phyloP scores from a whole-genome alignment of 2,113 vertebrate genomes.

The Phaethon lepturus region DNA sequence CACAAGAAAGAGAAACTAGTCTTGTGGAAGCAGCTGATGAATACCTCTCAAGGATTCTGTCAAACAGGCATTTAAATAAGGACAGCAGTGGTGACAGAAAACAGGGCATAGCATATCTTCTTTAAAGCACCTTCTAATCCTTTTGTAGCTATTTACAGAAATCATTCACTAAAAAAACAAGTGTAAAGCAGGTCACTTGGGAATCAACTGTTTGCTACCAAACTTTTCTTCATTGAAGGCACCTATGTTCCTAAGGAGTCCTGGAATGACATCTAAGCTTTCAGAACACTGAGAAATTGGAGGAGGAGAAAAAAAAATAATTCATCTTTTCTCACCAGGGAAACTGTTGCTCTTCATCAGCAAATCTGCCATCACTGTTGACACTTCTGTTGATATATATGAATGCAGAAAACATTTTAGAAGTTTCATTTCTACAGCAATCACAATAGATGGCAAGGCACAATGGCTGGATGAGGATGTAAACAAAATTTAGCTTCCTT shows the following conservation, averaged over 20 bases:
- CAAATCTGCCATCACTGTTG: slow-evolving; percentile 14
- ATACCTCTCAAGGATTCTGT: not conserved
- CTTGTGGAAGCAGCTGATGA: not conserved
- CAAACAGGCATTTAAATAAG: not conserved
- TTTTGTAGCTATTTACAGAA: not conserved
- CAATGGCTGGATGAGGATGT: not conserved
- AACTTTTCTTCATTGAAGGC: not conserved
- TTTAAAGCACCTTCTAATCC: not conserved
- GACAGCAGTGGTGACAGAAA: not conserved
- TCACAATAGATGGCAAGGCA: slow-evolving; percentile 47
- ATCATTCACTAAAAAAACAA: not conserved
- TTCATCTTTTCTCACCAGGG: not conserved
- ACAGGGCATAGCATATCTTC: not conserved
- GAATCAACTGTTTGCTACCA: not conserved
- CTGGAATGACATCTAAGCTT: not conserved
- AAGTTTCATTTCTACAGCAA: slow-evolving; percentile 45
- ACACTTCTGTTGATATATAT: slow-evolving; percentile 29
- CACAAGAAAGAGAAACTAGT: not conserved
- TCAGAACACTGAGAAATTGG: not conserved
- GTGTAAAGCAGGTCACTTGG: not conserved
- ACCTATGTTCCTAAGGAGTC: not conserved
- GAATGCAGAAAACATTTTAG: slow-evolving; percentile 35
- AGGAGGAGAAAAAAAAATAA: not conserved
- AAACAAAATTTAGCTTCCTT: slow-evolving; percentile 36
- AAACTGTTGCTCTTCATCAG: slow-evolving; percentile 43